Conservation (phyloP, 1,140 invertebrate genomes). For the Colletes latitarsis region DNA sequence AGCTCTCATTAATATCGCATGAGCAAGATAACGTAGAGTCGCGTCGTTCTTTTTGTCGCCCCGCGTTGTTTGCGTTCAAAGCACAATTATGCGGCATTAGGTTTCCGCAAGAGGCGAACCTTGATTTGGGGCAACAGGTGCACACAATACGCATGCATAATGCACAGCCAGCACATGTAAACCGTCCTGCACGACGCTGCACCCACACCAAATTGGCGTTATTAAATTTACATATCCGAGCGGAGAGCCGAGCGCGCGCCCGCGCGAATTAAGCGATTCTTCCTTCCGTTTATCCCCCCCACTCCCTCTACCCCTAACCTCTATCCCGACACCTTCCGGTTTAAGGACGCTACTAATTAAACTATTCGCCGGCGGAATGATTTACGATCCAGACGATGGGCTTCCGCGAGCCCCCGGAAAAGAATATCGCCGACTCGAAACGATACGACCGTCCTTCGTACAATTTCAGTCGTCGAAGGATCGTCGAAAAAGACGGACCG, state of each 20-base stretch:
- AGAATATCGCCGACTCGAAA: not conserved
- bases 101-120: slow-evolving; percentile 62
- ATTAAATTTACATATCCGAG: slow-evolving; percentile 70
- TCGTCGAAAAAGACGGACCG: not conserved
- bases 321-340: not conserved
- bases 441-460: not conserved
- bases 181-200: slow-evolving; percentile 55
- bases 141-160: slow-evolving; percentile 73
- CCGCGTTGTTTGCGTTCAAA: slow-evolving; percentile 60
- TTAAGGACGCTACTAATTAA: slow-evolving; percentile 29
- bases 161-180: slow-evolving; percentile 61
- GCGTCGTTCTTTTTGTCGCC: slow-evolving; percentile 9
- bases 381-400: slow-evolving; percentile 18
- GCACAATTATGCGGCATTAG: slow-evolving; percentile 68
- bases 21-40: slow-evolving; percentile 55
- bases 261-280: slow-evolving; percentile 65
- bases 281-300: slow-evolving; percentile 42
- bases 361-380: slow-evolving; percentile 31
- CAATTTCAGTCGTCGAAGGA: not conserved
- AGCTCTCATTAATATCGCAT: slow-evolving; percentile 61
- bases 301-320: not conserved
- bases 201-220: slow-evolving; percentile 67
- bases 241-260: slow-evolving; percentile 1
- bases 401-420: not conserved
- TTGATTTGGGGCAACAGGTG: slow-evolving; percentile 73